Conservation (phyloP, 2,888 invertebrate genomes). For the Dioctria linearis region DNA sequence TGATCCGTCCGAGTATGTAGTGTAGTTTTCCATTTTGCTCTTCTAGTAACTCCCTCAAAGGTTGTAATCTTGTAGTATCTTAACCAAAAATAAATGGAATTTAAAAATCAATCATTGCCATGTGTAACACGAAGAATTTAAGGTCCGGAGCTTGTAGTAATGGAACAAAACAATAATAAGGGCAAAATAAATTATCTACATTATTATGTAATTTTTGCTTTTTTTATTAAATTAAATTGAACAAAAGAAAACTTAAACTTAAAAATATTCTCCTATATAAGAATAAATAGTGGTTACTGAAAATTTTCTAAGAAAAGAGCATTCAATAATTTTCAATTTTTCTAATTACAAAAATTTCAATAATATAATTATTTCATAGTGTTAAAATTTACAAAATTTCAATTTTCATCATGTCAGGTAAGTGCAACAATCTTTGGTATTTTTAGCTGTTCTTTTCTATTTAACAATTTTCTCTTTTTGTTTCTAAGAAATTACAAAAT, state of each 20-base stretch:
- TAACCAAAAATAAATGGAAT: no score
- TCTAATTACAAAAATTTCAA: conserved; percentile 14
- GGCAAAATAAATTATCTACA: background rate
- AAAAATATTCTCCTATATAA: conserved; percentile 35
- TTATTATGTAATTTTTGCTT: conserved; percentile 2
- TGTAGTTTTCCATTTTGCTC: no score
- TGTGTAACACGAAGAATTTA: no score
- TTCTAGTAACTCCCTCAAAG: no score
- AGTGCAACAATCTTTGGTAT: conserved; percentile 55
- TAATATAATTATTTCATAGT: background rate
- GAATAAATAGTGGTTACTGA: background rate
- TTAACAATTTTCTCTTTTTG: conserved; percentile 10
- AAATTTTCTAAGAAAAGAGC: conserved; percentile 24
- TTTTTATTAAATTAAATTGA: conserved; percentile 41
- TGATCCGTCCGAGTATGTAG: no score
- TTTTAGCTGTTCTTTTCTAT: conserved; percentile 55
- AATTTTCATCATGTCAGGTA: background rate
- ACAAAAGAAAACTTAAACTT: conserved; percentile 14
- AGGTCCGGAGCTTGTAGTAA: no score
- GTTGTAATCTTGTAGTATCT: no score
- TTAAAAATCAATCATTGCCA: no score
- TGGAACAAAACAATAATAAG: no score
- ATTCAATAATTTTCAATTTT: conserved; percentile 22
- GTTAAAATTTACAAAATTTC: background rate
- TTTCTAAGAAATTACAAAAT: background rate